These are phyloP conservation scores for Aselliscus stoliczkanus DNA, from an alignment of 2,797 vertebrate genomes.

Conservation along the genomic window DNA sequence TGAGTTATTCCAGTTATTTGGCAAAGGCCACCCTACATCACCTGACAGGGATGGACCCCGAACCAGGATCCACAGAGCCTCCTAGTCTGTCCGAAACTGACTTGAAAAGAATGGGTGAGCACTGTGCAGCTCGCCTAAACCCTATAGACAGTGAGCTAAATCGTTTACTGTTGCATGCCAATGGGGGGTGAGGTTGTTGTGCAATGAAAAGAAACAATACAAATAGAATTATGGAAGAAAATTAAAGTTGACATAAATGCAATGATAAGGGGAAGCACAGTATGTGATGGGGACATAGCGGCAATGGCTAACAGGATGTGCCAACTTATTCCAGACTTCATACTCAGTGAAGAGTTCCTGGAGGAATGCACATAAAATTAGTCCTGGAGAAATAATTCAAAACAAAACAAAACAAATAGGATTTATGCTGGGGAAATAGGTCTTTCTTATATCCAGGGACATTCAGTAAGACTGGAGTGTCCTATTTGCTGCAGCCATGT, in stretches of 20 bases:
- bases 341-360: neutral
- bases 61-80: neutral
- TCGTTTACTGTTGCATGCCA: neutral
- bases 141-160: neutral
- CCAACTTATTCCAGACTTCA: neutral
- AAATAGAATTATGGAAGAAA: neutral
- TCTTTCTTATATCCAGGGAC: neutral
- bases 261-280: neutral
- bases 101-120: neutral
- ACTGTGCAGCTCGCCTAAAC: neutral
- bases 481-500: neutral
- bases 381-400: neutral
- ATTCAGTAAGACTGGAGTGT: accelerated
- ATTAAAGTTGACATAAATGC: neutral
- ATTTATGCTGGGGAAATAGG: neutral
- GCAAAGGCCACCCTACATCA: neutral
- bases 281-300: no score
- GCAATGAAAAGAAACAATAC: neutral
- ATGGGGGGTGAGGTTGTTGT: neutral
- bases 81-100: no score
- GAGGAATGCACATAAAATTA: neutral
- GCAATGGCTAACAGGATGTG: neutral
- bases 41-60: neutral
- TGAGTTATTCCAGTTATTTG: neutral
- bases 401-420: neutral